Evolutionary conservation across 2,113 vertebrate species (phyloP).

Genomic region (Macheiramphus alcinus): DNA sequence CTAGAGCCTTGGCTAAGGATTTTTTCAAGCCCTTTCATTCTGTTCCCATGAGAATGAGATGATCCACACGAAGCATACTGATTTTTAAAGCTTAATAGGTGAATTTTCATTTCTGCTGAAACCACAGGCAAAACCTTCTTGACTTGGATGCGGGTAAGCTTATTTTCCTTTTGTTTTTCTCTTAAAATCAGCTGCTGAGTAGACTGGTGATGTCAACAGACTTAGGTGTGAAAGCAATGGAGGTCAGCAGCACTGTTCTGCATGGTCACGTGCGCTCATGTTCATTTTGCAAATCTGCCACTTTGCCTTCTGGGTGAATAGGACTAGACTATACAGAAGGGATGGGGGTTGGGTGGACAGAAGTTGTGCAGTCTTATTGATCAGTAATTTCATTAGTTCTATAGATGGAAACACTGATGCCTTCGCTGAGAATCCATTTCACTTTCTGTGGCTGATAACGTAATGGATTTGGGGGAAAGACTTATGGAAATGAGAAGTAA

Average conservation of each 20-base stretch:
- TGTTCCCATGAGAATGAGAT: neutral
- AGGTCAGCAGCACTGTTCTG: neutral
- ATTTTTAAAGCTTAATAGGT: neutral
- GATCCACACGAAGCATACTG: neutral
- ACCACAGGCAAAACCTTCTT: neutral
- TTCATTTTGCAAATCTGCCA: neutral
- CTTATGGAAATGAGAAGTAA: slow-evolving; percentile 12
- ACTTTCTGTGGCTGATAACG: neutral
- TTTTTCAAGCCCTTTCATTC: neutral
- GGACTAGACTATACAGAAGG: neutral
- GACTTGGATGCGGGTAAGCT: neutral
- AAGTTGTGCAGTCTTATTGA: neutral
- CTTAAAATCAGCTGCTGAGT: neutral
- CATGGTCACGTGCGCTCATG: neutral
- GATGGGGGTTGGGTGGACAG: neutral
- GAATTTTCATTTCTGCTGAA: neutral
- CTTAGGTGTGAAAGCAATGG: neutral
- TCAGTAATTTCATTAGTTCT: neutral
- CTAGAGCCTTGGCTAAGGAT: neutral
- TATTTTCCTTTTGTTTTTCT: neutral
- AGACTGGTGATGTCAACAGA: neutral
- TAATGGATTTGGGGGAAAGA: neutral
- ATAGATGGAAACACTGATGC: neutral
- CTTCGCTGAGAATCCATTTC: neutral
- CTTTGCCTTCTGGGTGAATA: neutral